phyloP scores from a whole-genome alignment of 2,888 invertebrate species.

The Drosophila setosimentum region DNA sequence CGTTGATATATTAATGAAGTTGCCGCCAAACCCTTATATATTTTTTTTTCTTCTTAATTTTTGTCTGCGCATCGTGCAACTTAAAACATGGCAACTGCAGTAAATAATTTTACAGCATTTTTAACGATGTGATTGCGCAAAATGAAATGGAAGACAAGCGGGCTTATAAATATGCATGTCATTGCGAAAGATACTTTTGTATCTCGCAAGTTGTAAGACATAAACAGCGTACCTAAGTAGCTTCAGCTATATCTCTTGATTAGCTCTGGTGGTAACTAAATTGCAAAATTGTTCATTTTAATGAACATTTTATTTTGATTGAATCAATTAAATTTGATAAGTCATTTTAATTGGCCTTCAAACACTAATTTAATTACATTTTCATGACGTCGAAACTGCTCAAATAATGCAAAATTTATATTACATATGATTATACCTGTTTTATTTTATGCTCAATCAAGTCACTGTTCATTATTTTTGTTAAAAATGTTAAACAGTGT shows the following conservation, averaged over 20 bases:
- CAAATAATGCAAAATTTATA: no score
- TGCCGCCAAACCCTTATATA: slow-evolving; percentile 60
- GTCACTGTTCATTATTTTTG: background rate
- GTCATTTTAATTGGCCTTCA: slow-evolving; percentile 13
- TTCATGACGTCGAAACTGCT: background rate
- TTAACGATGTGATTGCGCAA: slow-evolving; percentile 62
- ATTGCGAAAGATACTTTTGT: slow-evolving; percentile 50
- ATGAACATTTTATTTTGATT: slow-evolving; percentile 32
- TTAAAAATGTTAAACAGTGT: background rate
- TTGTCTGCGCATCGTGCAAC: slow-evolving; percentile 9
- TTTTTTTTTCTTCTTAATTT: background rate
- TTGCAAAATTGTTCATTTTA: slow-evolving; percentile 27
- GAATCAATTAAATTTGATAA: slow-evolving; percentile 42
- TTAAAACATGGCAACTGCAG: slow-evolving; percentile 43
- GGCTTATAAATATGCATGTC: slow-evolving; percentile 67
- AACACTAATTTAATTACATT: slow-evolving; percentile 10
- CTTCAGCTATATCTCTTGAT: slow-evolving; percentile 22
- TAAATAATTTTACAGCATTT: slow-evolving; percentile 63
- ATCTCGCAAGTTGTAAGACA: slow-evolving; percentile 26
- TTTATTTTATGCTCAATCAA: background rate
- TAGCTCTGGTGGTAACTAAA: slow-evolving; percentile 16
- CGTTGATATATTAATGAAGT: slow-evolving; percentile 70
- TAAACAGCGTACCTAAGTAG: slow-evolving; percentile 49
- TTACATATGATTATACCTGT: no score
- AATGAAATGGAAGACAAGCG: slow-evolving; percentile 43